Base-by-base conservation (phyloP, 2,113 vertebrate genomes). In the Morone saxatilis region DNA sequence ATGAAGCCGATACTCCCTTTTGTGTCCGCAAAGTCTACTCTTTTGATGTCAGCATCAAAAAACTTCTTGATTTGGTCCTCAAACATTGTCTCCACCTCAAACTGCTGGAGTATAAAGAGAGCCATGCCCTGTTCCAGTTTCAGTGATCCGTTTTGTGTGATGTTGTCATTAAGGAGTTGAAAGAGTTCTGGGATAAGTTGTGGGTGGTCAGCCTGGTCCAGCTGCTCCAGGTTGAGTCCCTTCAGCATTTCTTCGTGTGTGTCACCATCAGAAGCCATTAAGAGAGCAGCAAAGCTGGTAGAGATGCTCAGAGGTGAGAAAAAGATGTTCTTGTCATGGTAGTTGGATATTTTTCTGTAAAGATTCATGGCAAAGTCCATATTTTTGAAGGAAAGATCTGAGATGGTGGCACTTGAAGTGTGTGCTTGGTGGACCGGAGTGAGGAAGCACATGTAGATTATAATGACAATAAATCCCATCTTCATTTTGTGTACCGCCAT, bases 341-440 rank as follows among this genome's bases (percentile, higher is more conserved):
- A 94, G 87, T 90, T 81, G 36, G 97, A 95, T 83, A 98, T 96
- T 94, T 93, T 96, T 68, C 96, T 94, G 86, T 98, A 98, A 36
- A 98, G 94, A 70, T 96, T 96, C 93, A 99, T 97, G 53, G 97
- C 97, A 83, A 98, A 97, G 89, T 97, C 95, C 45, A 93, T 93
- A 67, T 95, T 97, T 80, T 94, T 96, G 74, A 94, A 90, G 11
- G 96, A 94, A n/a, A 98, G 95, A 79, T 97, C 92, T 25, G 91
- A 79, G 53, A 95, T 86, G 61, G 92, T 92, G 54, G 86, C 71
- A 36, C 41, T 51, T 9, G 45, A 43, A 57, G 47, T 65, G 38
- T 84, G 67, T 56, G 84, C 71, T 89, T 85, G 84, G 38, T 83
- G 51, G 54, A 48, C 68, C 22, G 89, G 76, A 71, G 78, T 36